Percentiles rank a stretch among this genome's conserved stretches.
Evolutionary conservation across 92 coral and sea anemone species (phyloP).

Genomic region (Zoanthus sociatus): DNA sequence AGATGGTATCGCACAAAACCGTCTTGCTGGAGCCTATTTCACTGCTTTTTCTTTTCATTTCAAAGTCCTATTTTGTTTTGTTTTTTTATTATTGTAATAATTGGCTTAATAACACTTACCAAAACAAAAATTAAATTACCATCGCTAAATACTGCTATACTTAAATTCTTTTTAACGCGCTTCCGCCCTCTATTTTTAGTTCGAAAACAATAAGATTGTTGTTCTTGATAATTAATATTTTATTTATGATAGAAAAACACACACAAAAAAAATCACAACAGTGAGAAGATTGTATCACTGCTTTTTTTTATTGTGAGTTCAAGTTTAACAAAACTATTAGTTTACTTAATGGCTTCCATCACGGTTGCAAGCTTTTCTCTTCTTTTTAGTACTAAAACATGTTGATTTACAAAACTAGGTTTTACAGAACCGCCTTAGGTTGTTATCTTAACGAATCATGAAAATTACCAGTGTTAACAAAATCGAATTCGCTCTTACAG

Average conservation of each 20-base stretch:
- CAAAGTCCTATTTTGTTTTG: not conserved
- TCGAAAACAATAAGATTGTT: not conserved
- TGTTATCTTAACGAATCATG: not conserved
- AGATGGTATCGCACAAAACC: slow-evolving; percentile 1
- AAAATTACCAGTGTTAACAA: not conserved
- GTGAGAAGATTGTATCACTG: not conserved
- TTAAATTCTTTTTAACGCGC: not conserved
- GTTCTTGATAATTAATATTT: not conserved
- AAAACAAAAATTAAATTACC: slow-evolving; percentile 7
- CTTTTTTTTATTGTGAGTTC: not conserved
- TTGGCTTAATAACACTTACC: not conserved
- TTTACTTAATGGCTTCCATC: not conserved
- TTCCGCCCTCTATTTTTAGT: not conserved
- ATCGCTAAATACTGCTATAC: not conserved
- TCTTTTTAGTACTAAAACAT: not conserved
- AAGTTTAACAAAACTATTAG: not conserved
- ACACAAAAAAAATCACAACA: not conserved
- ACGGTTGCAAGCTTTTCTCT: not conserved
- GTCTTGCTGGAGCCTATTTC: not conserved
- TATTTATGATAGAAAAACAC: not conserved
- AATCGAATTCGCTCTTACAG: not conserved
- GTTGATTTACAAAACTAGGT: not conserved
- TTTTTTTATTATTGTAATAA: not conserved
- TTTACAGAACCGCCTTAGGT: too few species aligned
- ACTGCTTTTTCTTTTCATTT: not conserved